These are phyloP conservation scores for Channa argus DNA, from an alignment of 2,113 vertebrate genomes.

Conservation along the genomic window DNA sequence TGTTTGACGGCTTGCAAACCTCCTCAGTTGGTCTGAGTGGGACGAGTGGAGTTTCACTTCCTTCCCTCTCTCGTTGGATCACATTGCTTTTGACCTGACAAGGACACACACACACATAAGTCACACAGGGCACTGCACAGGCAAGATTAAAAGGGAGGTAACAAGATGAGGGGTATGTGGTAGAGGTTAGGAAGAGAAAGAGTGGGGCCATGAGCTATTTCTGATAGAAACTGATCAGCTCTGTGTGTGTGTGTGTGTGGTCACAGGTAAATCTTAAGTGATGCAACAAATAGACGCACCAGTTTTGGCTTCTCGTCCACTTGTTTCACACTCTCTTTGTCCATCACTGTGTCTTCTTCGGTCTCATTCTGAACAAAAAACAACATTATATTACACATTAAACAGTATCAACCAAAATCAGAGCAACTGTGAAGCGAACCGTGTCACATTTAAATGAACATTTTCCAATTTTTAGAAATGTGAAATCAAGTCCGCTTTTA, in stretches of 20 bases:
- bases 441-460: no score
- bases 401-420: not conserved
- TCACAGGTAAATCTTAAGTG: slow-evolving; percentile 31
- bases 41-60: slow-evolving; percentile 48
- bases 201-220: slow-evolving; percentile 16
- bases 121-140: not conserved
- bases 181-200: slow-evolving; percentile 30
- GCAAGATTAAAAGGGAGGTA: slow-evolving; percentile 11
- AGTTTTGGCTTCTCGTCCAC: slow-evolving; percentile 46
- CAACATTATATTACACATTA: not conserved
- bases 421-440: no score
- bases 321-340: slow-evolving; percentile 24
- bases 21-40: slow-evolving; percentile 59
- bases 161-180: slow-evolving; percentile 13
- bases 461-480: no score
- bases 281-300: slow-evolving; percentile 49
- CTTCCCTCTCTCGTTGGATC: slow-evolving; percentile 48
- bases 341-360: slow-evolving; percentile 33
- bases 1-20: slow-evolving; percentile 34
- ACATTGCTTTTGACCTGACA: slow-evolving; percentile 59
- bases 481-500: no score
- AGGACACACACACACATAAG: slow-evolving; percentile 32
- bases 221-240: slow-evolving; percentile 27
- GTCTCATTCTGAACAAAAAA: slow-evolving; percentile 59
- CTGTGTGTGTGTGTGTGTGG: slow-evolving; percentile 22